Evolutionary conservation across 2,113 vertebrate genomes (phyloP).

Genomic region (Puffinus mauretanicus): DNA sequence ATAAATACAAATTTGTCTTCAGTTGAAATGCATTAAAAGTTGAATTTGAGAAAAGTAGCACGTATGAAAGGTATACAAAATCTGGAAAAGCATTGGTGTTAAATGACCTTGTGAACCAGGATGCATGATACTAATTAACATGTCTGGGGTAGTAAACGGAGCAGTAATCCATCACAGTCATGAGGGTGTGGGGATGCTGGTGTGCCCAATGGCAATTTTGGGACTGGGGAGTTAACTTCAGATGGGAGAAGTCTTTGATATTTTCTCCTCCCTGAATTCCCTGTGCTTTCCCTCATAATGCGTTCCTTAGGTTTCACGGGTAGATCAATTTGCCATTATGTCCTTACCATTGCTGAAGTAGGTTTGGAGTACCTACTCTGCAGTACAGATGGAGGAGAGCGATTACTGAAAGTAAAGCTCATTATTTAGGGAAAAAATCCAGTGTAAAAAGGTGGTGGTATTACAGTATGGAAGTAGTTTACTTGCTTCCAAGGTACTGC

Average conservation of each 20-base stretch:
- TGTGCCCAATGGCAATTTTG: not conserved
- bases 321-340: not conserved
- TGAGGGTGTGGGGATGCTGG: not conserved
- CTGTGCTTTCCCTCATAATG: not conserved
- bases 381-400: not conserved
- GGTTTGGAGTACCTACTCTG: not conserved
- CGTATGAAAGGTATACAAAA: not conserved
- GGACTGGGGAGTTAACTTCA: not conserved
- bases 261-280: not conserved
- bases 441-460: not conserved
- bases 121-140: not conserved
- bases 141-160: not conserved
- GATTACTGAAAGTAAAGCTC: not conserved
- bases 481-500: not conserved
- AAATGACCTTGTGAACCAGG: not conserved
- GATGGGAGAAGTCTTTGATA: not conserved
- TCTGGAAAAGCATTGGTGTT: not conserved
- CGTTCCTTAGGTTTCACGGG: not conserved
- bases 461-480: not conserved
- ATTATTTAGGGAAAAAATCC: not conserved
- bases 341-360: not conserved
- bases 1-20: not conserved
- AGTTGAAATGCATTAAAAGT: not conserved
- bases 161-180: not conserved
- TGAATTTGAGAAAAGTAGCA: not conserved